phyloP scores from a whole-genome alignment of 1,140 invertebrate species.

The Anadara kagoshimensis region DNA sequence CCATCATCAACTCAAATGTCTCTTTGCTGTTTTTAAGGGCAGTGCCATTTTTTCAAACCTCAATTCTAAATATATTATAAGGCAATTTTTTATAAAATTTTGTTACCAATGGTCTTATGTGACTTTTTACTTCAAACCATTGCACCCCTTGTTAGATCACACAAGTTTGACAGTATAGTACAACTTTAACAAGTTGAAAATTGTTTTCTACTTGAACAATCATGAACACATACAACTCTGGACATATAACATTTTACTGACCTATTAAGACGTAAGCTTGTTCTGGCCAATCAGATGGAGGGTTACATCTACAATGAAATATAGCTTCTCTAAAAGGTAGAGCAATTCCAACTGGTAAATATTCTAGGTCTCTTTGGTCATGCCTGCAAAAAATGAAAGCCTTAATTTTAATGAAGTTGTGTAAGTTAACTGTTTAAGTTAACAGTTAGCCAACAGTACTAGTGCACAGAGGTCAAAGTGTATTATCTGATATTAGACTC shows the following conservation, averaged over 20 bases:
- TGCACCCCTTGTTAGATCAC: neutral
- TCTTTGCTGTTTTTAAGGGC: no score
- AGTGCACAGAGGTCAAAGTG: neutral
- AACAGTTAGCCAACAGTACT: neutral
- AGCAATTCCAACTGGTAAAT: slow-evolving; percentile 84
- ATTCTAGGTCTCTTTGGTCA: slow-evolving; percentile 83
- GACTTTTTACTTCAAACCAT: no score
- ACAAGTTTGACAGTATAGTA: neutral
- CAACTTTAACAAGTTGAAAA: neutral
- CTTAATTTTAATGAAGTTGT: neutral
- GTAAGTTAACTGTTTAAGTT: neutral
- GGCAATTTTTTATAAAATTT: no score
- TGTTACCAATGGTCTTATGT: no score
- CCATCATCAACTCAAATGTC: no score
- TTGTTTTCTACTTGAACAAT: neutral
- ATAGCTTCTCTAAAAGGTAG: slow-evolving; percentile 85
- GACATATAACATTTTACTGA: slow-evolving; percentile 41
- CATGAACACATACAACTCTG: no score
- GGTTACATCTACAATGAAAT: slow-evolving; percentile 83
- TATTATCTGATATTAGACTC: no score
- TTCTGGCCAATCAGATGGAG: slow-evolving; percentile 85
- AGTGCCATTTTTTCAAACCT: no score
- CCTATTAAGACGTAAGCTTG: slow-evolving; percentile 87
- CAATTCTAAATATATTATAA: no score
- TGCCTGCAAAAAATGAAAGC: slow-evolving; percentile 60